These are phyloP conservation scores for Porites lobata DNA, from an alignment of 92 coral and sea anemone species.

Conservation along the genomic window DNA sequence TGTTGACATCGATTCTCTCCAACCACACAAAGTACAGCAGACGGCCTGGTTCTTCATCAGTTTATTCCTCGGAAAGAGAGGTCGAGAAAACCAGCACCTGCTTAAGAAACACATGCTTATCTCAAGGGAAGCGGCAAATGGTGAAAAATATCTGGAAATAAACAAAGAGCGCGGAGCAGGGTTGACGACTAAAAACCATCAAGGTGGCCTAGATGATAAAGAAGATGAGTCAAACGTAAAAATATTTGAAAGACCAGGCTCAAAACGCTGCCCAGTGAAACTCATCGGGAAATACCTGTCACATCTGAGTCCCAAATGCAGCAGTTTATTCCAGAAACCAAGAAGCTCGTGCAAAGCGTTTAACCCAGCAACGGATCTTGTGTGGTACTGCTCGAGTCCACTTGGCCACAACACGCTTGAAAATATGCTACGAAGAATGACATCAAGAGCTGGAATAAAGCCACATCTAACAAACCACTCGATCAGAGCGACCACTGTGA, in stretches of 20 bases:
- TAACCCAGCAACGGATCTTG: conserved; percentile 43
- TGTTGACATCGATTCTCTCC: conserved; percentile 46
- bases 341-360: conserved; percentile 41
- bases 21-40: conserved; percentile 52
- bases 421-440: conserved; percentile 59
- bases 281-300: conserved; percentile 52
- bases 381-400: too few relatives aligned
- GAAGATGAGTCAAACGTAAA: too few relatives aligned
- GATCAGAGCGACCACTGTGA: conserved; percentile 64
- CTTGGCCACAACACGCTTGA: too few relatives aligned
- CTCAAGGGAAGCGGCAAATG: too few relatives aligned
- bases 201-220: too few relatives aligned
- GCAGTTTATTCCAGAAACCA: conserved; percentile 66
- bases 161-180: too few relatives aligned
- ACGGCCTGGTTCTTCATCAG: conserved; percentile 62
- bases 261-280: conserved; percentile 64
- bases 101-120: too few relatives aligned
- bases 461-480: conserved; percentile 59
- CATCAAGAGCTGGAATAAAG: conserved; percentile 60
- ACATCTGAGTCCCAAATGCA: conserved; percentile 49
- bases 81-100: too few relatives aligned
- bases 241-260: conserved; percentile 57
- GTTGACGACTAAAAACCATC: too few relatives aligned
- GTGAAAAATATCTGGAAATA: too few relatives aligned
- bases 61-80: conserved; percentile 64